Percentiles rank a stretch among this genome's conserved stretches.
These are phyloP conservation scores for Copsychus sechellarum DNA, from an alignment of 2,113 vertebrate species.

Conservation along the genomic window DNA sequence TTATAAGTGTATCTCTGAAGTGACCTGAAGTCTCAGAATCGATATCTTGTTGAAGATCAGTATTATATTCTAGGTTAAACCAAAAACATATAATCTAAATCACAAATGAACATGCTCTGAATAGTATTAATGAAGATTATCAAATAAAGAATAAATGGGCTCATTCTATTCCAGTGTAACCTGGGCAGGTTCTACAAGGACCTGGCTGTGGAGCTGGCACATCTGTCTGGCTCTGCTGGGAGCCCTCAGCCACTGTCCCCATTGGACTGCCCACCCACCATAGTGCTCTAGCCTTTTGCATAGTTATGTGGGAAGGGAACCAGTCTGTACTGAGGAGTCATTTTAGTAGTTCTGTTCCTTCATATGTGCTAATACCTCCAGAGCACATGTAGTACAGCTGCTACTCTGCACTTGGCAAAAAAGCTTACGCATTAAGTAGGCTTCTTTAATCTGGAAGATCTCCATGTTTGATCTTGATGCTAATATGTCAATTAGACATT, in stretches of 20 bases:
- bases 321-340: neutral
- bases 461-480: slow-evolving; percentile 80
- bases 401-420: neutral
- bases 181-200: neutral
- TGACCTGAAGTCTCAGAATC: slow-evolving; percentile 80
- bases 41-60: slow-evolving; percentile 78
- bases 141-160: neutral
- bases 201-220: neutral
- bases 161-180: neutral
- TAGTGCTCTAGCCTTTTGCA: neutral
- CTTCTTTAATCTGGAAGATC: slow-evolving; percentile 80
- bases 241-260: accelerated
- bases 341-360: neutral
- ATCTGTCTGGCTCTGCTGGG: neutral
- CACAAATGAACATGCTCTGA: neutral
- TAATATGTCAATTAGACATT: slow-evolving; percentile 80
- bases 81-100: neutral
- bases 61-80: slow-evolving; percentile 74
- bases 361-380: neutral
- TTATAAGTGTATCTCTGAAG: slow-evolving; percentile 79
- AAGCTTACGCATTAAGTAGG: slow-evolving; percentile 76
- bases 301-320: neutral
- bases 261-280: accelerated
- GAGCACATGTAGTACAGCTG: neutral
- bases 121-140: neutral